Base-by-base conservation (phyloP, 2,888 invertebrate genomes). In the Drosophila pseudotakahashii region DNA sequence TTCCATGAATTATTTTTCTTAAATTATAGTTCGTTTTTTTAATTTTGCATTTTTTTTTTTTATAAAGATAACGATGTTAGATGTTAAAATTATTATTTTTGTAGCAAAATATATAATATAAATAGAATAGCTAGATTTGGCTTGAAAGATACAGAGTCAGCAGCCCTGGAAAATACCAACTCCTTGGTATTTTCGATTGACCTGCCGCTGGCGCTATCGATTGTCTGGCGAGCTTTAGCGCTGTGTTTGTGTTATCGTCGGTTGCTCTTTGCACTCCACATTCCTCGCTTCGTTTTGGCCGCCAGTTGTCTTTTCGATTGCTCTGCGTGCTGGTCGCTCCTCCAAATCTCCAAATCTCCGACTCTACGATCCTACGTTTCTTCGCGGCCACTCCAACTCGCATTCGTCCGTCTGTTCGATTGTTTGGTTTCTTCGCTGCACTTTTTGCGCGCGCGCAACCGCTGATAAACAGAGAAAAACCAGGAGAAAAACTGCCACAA, bases 261-360 rank as follows among this genome's bases (percentile, higher is more conserved):
- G 71, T 68, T 68, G 76, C 71, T 71, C 37, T 68, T 76, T 68
- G 69, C 51, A 61, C 58, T 55, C 26, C 41, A 48, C 62, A 68
- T 76, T 47, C 32, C 30, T 47, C 47, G 47, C 16, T 30, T 47
- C 78, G 77, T 78, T 47, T 47, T 47, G 32, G 47, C 47, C 47
- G 32, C 47, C 47, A 47, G 47, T 47, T 47, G 47, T 78, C 79
- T 79, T 76, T 81, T 74, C 70, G 68, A 72, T 47, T 26, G 75
- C 80, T 81, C 79, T 72, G 76, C 79, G 79, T 78, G 80, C 77
- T 81, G 78, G 79, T 81, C 72, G 81, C 70, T 69, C 68, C 52
- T 73, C 53, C 30, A 32, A 32, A 14, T 16, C 62, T 48, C 16
- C 48, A 7, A 11, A 0, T 32, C 32, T 48, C 7, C 48, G 32